Conservation (phyloP, 2,113 vertebrate species). For the Elephas maximus region DNA sequence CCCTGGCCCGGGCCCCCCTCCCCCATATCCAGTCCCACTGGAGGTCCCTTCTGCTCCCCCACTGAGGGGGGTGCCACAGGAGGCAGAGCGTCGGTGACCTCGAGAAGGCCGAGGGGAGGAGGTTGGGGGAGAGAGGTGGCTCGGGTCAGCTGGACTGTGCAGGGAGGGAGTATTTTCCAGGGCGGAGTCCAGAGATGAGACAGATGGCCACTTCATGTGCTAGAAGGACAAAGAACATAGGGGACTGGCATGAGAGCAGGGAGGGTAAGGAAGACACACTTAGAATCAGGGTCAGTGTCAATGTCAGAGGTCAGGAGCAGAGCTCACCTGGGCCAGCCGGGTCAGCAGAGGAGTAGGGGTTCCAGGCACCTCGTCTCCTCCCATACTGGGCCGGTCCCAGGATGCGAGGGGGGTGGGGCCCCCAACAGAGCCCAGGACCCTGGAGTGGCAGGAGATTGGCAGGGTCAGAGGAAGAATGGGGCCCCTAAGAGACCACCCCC, state of each 20-base stretch:
- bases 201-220: constrained; percentile 94
- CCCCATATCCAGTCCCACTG: constrained; percentile 84
- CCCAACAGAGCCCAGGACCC: constrained; percentile 86
- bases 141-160: constrained; percentile 78
- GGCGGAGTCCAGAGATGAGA: constrained; percentile 93
- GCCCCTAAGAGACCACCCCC: neutral
- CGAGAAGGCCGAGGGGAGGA: constrained; percentile 87
- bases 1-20: constrained; percentile 85
- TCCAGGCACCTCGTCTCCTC: constrained; percentile 54
- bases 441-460: constrained; percentile 46
- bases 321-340: constrained; percentile 91
- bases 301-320: neutral
- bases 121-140: constrained; percentile 84
- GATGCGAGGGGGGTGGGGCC: constrained; percentile 81
- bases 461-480: neutral
- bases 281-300: neutral
- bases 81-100: constrained; percentile 95
- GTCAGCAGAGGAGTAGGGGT: constrained; percentile 83
- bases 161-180: constrained; percentile 81
- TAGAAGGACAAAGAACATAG: constrained; percentile 74
- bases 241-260: neutral
- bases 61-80: constrained; percentile 90
- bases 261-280: neutral
- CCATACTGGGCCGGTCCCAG: constrained; percentile 76
- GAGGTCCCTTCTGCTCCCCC: constrained; percentile 82